Base-by-base conservation (phyloP, 2,113 vertebrate species). In the Nycticebus coucang region DNA sequence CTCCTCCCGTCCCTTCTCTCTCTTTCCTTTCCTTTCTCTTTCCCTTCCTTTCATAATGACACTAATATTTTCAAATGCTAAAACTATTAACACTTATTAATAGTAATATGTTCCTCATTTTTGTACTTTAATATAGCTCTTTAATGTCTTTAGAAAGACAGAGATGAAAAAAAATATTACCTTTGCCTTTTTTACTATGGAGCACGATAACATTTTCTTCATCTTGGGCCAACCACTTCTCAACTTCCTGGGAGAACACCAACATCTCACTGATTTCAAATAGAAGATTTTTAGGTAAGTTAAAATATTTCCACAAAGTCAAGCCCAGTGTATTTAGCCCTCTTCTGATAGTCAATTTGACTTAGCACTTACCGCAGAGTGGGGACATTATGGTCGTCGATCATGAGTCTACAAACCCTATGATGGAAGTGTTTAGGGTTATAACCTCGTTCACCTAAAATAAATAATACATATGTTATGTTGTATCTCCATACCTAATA, bases 121-220 rank as follows among this genome's bases (percentile, higher is more conserved):
- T 50, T 75, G 1, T 50, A 37, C 35, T 74, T 81, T 28, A 35
- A 35, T 53, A 55, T 66, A 71, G 60, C 12, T 72, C 81, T 89
- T 33, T 22, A 60, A 37, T 57, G 53, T 89, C 64, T 94, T 96
- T 75, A 64, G 41, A 50, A 50, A 50, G 8, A 50, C 7, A 50
- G 8, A 50, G 45, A 50, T 50, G 45, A 50, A 50, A 50, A 26
- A 77, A 71, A 1, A 17, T 37, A 45, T 80, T 97, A 99, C 99
- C 99, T 99, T 99, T 99, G 19, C 99, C 99, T 93, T 99, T 99
- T 98, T 99, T 99, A 94, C 99, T 99, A 97, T 99, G 99, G 98
- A 99, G 99, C 21, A 98, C 99, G 68, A 99, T 96, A 30, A 99
- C 87, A 24, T 99, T 99, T 91, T 98, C 87, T 4, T 98, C 95